Evolutionary conservation across 1,140 invertebrate species (phyloP), one percentile per base, ranked within the genome.

Genomic region (Dufourea novaeangliae): DNA sequence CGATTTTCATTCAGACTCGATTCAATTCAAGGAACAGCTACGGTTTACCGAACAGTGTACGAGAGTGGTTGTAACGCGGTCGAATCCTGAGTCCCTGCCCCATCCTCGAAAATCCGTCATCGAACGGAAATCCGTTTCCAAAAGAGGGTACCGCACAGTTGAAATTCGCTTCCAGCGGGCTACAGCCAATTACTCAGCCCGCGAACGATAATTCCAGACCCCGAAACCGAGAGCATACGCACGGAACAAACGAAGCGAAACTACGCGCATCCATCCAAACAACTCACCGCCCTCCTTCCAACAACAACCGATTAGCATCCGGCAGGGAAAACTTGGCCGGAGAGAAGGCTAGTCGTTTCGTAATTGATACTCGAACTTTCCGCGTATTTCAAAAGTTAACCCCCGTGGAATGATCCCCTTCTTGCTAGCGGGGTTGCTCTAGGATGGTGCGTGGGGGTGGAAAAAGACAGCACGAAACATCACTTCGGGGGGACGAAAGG

Each of bases 151-250:
- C 44, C 32, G 29, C 14, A 14, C 59, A n/a, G 7, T 25, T 10
- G 6, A 37, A 61, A 37, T 61, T 61, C n/a, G 25, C 32, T 39
- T 61, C n/a, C n/a, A n/a, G 20, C 59, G 20, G 8, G 54, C 27
- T 27, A 68, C 59, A 59, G 44, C 12, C 68, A 59, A 71, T 70
- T 59, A 59, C 27, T 57, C 12, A 20, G n/a, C n/a, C 27, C 59
- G 20, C n/a, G 20, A 11, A 25, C 32, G n/a, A 32, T 39, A 22
- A 61, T 61, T 61, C 59, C 29, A 11, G 27, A 39, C 34, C 29
- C 34, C 34, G 17, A 25, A 39, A 39, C 34, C 29, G 37, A 34
- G 20, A 34, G 20, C 32, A 22, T 59, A 61, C 32, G 59, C 59
- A 61, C 59, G 34, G n/a, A 61, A 39, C 59, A 61, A 61, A 61